Base-by-base conservation (phyloP, 2,797 vertebrate species). In the Sebastes vulpes region DNA sequence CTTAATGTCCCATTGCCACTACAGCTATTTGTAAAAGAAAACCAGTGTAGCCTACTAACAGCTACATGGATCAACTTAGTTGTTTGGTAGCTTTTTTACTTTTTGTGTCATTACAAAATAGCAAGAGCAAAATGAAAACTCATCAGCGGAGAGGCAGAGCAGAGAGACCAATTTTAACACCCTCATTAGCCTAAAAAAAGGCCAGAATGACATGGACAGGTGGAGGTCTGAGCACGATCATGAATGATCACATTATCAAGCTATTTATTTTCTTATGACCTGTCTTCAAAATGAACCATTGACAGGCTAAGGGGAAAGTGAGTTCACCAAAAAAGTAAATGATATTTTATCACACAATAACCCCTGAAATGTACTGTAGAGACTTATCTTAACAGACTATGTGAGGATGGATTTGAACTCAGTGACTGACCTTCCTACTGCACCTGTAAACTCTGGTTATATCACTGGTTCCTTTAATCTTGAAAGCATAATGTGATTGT, bases 391-490 rank as follows among this genome's bases (percentile, higher is more conserved):
- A n/a, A 48, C 42, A 48, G 46, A 48, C 46, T 48, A 48, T 48
- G 18, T 48, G 46, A 25, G 52, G 10, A 11, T 21, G 50, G 50
- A 52, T 21, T 60, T 61, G 54, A 74, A 73, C n/a, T 50, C 50
- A 18, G 60, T 82, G 66, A 66, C 66, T 53, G 46, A 50, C 69
- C 72, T 85, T 75, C 56, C 7, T 48, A 29, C 56, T 74, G 38
- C 31, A 75, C 65, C 32, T 63, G 64, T 52, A 72, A 76, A 70
- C 69, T 83, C 73, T 84, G 52, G 66, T 84, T 74, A n/a, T 65
- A 82, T 79, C 86, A 87, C 86, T 89, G 83, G 68, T 71, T 91
- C 85, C 81, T 89, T 25, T 64, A 58, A 82, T 82, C 80, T 88
- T 90, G 83, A 92, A 89, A 72, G 75, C 26, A 38, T 75, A 73